Percentiles rank a stretch among this genome's conserved stretches.
These are phyloP conservation scores for Papilio dardanus DNA, from an alignment of 1,140 invertebrate species.

Conservation along the genomic window DNA sequence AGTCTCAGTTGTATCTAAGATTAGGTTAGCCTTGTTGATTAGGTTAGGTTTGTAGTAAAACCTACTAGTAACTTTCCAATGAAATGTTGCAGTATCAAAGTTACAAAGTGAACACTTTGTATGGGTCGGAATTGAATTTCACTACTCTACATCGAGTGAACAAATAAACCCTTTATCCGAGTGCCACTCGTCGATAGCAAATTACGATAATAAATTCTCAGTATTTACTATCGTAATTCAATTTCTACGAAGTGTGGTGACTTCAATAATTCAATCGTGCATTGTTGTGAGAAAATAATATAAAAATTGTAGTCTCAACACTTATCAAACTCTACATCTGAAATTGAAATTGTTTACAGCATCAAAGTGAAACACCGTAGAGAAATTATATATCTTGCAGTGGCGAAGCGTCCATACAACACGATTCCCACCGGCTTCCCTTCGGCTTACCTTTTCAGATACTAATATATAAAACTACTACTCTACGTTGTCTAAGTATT, in stretches of 20 bases:
- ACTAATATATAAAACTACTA: too few species aligned
- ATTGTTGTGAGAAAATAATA: not conserved
- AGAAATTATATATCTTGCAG: not conserved
- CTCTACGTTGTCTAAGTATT: too few species aligned
- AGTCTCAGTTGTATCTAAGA: not conserved
- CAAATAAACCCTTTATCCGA: not conserved
- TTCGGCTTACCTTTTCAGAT: too few species aligned
- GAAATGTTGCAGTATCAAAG: not conserved
- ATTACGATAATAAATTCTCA: conserved; percentile 18
- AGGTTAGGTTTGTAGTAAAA: not conserved
- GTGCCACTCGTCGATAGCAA: conserved; percentile 11
- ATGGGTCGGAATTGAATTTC: not conserved
- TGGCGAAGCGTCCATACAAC: too few species aligned
- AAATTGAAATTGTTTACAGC: not conserved
- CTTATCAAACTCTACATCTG: not conserved
- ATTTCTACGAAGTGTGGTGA: not conserved
- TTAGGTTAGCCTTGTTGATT: not conserved
- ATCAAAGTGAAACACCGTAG: not conserved
- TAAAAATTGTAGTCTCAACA: not conserved
- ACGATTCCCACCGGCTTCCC: too few species aligned
- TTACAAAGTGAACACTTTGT: not conserved
- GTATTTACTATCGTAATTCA: not conserved
- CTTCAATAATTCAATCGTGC: not conserved
- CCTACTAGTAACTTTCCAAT: not conserved
- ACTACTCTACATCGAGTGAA: not conserved